Conservation (phyloP, 2,888 invertebrate species). For the Apodemia duryi region DNA sequence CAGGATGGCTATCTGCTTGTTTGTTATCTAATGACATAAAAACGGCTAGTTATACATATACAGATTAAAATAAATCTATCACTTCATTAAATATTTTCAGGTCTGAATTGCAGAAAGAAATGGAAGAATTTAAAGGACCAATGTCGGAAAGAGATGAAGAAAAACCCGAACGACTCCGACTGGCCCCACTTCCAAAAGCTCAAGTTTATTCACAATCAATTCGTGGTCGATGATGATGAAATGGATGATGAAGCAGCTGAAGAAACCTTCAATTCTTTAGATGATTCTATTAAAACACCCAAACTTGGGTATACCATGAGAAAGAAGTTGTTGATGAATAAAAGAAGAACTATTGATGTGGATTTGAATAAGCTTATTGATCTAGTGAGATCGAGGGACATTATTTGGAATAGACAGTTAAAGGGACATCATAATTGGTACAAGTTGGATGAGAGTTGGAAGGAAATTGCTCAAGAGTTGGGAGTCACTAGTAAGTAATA, state of each 20-base stretch:
- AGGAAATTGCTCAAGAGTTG: slow-evolving; percentile 65
- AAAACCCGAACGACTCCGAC: slow-evolving; percentile 58
- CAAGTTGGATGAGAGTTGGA: slow-evolving; percentile 70
- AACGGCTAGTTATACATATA: too few species aligned
- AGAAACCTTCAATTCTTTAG: slow-evolving; percentile 58
- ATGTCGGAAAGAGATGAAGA: slow-evolving; percentile 73
- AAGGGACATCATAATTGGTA: slow-evolving; percentile 74
- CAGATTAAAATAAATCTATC: background rate
- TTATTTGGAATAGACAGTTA: slow-evolving; percentile 69
- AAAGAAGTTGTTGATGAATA: slow-evolving; percentile 66
- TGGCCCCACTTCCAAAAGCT: slow-evolving; percentile 69
- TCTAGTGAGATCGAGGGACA: slow-evolving; percentile 55
- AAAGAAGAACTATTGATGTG: slow-evolving; percentile 62
- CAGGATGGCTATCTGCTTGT: too few species aligned
- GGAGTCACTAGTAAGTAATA: slow-evolving; percentile 63
- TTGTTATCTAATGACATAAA: too few species aligned
- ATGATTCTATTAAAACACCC: slow-evolving; percentile 64
- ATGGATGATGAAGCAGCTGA: slow-evolving; percentile 61
- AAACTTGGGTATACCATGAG: slow-evolving; percentile 70
- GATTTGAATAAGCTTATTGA: slow-evolving; percentile 68
- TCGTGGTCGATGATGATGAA: slow-evolving; percentile 64
- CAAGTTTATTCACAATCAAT: slow-evolving; percentile 67
- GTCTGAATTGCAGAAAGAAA: slow-evolving; percentile 66
- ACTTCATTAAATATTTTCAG: slow-evolving; percentile 40
- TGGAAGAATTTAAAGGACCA: slow-evolving; percentile 76